Evolutionary conservation across 2,797 vertebrate species (phyloP).

Genomic region (Manis pentadactyla): DNA sequence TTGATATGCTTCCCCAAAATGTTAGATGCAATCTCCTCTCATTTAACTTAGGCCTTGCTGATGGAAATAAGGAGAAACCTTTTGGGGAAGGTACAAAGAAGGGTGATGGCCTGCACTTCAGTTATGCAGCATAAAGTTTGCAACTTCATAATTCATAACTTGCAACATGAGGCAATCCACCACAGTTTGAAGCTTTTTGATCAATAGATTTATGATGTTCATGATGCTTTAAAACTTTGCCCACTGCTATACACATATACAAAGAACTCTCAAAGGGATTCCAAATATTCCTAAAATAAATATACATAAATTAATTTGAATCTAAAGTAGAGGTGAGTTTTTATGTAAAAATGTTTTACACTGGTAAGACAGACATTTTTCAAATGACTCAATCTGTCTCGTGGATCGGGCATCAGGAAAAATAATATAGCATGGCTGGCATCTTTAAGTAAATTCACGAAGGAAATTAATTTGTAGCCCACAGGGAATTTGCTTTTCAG

Average conservation of each 20-base stretch:
- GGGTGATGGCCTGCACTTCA: not conserved
- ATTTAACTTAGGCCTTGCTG: not conserved
- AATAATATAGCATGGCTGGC: not conserved
- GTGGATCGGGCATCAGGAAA: not conserved
- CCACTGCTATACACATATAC: not conserved
- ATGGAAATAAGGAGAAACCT: not conserved
- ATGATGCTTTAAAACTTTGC: not conserved
- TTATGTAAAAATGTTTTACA: not conserved
- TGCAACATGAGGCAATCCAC: not conserved
- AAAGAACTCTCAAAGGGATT: not conserved
- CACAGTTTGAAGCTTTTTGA: rapidly evolving
- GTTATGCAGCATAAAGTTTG: not conserved
- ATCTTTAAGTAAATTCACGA: slow-evolving; percentile 47
- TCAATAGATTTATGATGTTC: not conserved
- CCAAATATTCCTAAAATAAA: not conserved
- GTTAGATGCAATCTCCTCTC: not conserved
- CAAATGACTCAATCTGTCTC: not conserved
- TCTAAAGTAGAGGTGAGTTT: not conserved
- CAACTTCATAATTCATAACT: not conserved
- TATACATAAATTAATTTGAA: not conserved
- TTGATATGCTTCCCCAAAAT: not conserved
- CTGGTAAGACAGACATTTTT: not conserved
- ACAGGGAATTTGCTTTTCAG: slow-evolving; percentile 29
- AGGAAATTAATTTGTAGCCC: slow-evolving; percentile 66
- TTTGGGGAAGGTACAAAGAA: not conserved